Evolutionary conservation across 2,113 vertebrate species (phyloP).

Genomic region (Cygnus buccinator): DNA sequence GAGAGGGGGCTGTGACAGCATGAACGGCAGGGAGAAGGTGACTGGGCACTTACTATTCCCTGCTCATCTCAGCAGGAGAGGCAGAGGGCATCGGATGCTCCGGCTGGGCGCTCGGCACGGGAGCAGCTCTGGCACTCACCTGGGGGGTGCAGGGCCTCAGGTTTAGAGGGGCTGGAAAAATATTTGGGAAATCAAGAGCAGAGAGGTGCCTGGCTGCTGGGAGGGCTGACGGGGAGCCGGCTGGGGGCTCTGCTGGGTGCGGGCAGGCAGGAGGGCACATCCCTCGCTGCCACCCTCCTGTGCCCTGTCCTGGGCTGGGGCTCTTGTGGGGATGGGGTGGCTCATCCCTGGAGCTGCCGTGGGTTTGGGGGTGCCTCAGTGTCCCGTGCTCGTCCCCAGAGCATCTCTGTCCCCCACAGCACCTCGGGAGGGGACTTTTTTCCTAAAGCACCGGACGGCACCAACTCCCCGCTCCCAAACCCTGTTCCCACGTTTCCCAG

Average conservation of each 20-base stretch:
- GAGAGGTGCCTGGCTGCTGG: neutral
- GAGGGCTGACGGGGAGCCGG: neutral
- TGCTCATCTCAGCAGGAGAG: neutral
- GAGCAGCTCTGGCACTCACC: neutral
- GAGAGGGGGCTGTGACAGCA: neutral
- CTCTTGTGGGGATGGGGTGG: neutral
- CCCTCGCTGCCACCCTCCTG: neutral
- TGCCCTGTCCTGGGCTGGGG: no score
- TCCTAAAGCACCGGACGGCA: neutral
- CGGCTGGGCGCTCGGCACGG: neutral
- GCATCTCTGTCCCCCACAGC: neutral
- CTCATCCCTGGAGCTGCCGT: neutral
- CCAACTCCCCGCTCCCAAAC: neutral
- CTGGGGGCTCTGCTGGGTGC: neutral
- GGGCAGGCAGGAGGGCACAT: no score
- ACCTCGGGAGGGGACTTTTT: neutral
- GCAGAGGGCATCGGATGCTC: accelerated
- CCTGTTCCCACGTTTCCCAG: neutral
- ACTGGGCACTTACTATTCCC: neutral
- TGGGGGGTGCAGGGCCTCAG: neutral
- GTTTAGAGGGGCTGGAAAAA: neutral
- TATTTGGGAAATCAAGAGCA: neutral
- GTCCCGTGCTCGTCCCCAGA: neutral
- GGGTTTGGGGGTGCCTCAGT: neutral
- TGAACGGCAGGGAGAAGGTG: neutral